phyloP scores from a whole-genome alignment of 2,888 invertebrate species.

The Rhagophthalmus giganteus region DNA sequence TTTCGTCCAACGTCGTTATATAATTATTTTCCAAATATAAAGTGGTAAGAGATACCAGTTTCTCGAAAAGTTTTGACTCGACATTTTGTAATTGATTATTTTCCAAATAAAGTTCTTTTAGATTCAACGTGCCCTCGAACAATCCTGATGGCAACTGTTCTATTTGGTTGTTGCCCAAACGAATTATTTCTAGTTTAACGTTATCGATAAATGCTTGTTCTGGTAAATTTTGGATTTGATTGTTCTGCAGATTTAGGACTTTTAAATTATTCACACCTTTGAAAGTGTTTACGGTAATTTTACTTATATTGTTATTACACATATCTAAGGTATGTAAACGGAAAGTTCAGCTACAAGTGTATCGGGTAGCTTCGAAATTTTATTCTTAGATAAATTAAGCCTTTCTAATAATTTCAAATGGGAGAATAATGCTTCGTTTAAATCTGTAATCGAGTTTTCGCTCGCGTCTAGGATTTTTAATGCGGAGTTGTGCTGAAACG shows the following conservation, averaged over 20 bases:
- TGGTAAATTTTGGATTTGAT: not conserved
- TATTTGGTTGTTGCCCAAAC: constrained; percentile 1
- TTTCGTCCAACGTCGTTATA: not conserved
- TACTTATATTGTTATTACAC: constrained; percentile 6
- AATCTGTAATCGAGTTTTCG: constrained; percentile 1
- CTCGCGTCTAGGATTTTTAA: constrained; percentile 6
- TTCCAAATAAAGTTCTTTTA: not conserved
- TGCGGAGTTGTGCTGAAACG: constrained; percentile 1
- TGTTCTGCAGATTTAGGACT: not conserved
- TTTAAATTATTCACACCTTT: not conserved
- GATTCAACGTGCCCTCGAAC: not conserved
- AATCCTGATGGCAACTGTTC: not conserved
- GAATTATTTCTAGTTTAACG: not conserved
- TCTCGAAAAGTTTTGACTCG: not conserved
- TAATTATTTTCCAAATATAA: not conserved
- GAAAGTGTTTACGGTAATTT: not conserved
- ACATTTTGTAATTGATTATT: not conserved
- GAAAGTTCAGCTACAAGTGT: not conserved
- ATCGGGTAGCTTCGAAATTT: constrained; percentile 2
- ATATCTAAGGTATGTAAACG: not conserved
- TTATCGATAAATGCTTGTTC: not conserved
- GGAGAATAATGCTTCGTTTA: not conserved
- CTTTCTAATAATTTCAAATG: not conserved
- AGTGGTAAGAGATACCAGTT: not conserved
- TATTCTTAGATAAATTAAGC: constrained; percentile 8